These are phyloP conservation scores for Anarrhichthys ocellatus DNA, from an alignment of 2,113 vertebrate genomes.

Conservation along the genomic window DNA sequence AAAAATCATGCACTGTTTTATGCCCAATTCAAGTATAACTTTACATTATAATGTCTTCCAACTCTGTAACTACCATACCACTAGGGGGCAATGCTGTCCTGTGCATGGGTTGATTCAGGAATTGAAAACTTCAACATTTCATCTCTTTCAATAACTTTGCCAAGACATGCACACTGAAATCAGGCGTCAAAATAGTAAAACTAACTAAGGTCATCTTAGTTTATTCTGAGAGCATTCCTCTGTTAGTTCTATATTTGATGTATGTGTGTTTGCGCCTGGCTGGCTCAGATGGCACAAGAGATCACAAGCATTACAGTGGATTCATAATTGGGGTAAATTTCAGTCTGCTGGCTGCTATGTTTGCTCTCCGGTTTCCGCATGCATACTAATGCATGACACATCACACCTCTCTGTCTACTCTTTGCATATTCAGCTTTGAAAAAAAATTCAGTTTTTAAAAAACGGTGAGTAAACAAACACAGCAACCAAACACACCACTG, in stretches of 20 bases:
- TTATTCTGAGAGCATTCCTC: not conserved
- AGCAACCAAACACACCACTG: not conserved
- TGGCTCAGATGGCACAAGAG: conserved; percentile 8
- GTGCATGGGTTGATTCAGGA: not conserved
- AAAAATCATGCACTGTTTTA: not conserved
- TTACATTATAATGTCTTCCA: not conserved
- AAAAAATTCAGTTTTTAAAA: not conserved
- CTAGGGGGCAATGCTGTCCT: conserved; percentile 73
- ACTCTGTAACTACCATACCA: conserved; percentile 55
- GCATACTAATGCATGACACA: conserved; percentile 35
- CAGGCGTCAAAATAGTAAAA: not conserved
- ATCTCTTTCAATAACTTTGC: not conserved
- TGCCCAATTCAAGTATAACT: not conserved
- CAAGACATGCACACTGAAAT: not conserved
- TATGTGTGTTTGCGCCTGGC: too few species aligned
- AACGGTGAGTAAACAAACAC: not conserved
- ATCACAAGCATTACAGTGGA: conserved; percentile 4
- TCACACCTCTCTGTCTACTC: not conserved
- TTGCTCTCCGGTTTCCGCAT: conserved; percentile 26
- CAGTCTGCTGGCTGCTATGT: conserved; percentile 14
- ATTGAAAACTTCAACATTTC: not conserved
- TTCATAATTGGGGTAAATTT: conserved; percentile 45
- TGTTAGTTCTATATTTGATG: not conserved
- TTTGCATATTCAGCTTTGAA: not conserved
- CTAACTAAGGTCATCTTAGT: not conserved